A percentile compares a stretch with the other conserved stretches of the same genome.
Conservation (phyloP, 1,140 invertebrate genomes). For the Habropoda laboriosa region DNA sequence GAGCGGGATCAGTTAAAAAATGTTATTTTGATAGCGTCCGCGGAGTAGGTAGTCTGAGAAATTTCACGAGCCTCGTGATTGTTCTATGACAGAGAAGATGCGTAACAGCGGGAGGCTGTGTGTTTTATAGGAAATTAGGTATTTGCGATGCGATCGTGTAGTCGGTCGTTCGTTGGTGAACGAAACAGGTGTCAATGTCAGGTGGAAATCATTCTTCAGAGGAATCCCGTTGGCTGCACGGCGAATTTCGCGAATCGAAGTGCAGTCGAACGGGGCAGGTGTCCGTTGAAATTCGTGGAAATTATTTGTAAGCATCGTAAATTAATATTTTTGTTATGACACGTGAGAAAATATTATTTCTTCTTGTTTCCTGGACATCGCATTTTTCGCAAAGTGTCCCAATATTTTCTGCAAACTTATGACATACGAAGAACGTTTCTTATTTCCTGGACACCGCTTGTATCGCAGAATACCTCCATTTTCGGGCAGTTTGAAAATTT, state of each 20-base stretch:
- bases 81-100: conserved; percentile 25
- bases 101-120: no score
- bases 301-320: no score
- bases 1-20: conserved; percentile 74
- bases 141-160: conserved; percentile 12
- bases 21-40: conserved; percentile 73
- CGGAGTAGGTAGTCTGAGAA: conserved; percentile 47
- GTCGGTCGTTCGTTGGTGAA: neutral
- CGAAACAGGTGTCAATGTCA: conserved; percentile 23
- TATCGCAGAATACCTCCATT: no score
- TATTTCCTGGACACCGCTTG: no score
- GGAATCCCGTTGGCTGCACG: conserved; percentile 1
- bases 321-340: no score
- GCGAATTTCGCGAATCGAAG: conserved; percentile 31
- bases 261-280: conserved; percentile 13
- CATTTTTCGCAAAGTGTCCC: no score
- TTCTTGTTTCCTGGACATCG: no score
- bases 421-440: no score
- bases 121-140: conserved; percentile 15
- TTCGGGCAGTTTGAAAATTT: no score
- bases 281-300: neutral
- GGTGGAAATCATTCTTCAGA: conserved; percentile 8
- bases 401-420: no score
- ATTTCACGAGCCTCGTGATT: conserved; percentile 61
- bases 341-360: no score